phyloP scores from a whole-genome alignment of 2,888 invertebrate species.

The Amiota minor region DNA sequence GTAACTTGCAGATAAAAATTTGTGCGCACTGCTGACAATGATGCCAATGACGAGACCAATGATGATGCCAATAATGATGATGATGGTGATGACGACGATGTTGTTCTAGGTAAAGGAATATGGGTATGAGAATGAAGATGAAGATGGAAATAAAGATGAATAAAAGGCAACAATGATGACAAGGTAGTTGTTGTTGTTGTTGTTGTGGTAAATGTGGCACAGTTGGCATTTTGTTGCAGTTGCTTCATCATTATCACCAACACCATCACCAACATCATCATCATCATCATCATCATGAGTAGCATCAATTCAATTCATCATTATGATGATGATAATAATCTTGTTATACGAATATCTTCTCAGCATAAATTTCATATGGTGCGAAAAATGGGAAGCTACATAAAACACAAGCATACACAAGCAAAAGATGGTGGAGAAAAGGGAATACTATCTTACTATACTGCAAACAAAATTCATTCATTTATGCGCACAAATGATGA shows the following conservation, averaged over 20 bases:
- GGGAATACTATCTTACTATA: too few relatives aligned
- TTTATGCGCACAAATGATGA: conserved; percentile 61
- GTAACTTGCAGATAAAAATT: neutral
- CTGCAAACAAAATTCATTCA: conserved; percentile 67
- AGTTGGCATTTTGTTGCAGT: neutral
- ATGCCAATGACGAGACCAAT: neutral
- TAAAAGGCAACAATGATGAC: neutral
- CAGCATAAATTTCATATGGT: neutral
- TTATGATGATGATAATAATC: too few relatives aligned
- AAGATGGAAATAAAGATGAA: conserved; percentile 3
- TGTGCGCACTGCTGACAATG: neutral
- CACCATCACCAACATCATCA: neutral
- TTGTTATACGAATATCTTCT: too few relatives aligned
- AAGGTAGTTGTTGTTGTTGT: neutral
- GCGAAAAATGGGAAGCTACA: conserved; percentile 23
- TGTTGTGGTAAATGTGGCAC: too few relatives aligned
- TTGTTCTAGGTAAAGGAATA: neutral
- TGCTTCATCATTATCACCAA: conserved; percentile 19
- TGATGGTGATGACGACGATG: neutral
- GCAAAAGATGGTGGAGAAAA: too few relatives aligned
- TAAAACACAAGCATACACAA: neutral
- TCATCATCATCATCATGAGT: neutral
- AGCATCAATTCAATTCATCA: neutral
- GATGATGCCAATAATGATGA: neutral
- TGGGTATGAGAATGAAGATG: neutral